Evolutionary conservation across 2,888 invertebrate species (phyloP), one percentile per base, ranked within the genome.

Genomic region (Drosophila gaucha): DNA sequence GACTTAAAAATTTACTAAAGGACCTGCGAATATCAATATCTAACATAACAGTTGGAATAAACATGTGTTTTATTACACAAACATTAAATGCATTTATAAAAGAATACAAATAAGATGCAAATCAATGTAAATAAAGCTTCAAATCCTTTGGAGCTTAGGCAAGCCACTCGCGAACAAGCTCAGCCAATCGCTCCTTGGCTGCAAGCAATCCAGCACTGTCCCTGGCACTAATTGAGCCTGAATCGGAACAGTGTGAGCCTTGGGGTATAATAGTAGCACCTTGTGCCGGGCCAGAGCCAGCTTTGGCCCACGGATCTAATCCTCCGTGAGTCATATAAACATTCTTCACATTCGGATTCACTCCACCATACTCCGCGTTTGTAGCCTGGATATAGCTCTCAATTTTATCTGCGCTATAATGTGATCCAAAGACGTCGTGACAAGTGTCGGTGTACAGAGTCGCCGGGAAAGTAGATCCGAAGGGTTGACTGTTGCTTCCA

Each of bases 401-500:
- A 22, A 90, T 70, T 2, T 70, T 47, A 8, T 18, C 51, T 3
- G 26, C 57, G 9, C 67, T 67, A 24, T 58, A 85, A 0, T 73
- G 26, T 5, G 72, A 43, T 10, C 82, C 82, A 16, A 85, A 88
- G 18, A 83, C 72, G 52, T 80, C 89, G 3, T 51, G 22, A 24
- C 90, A 90, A 3, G 52, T 38, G 16, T 76, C 65, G 2, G 74
- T 70, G 41, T 84, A 90, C 0, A 86, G 64, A 3, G 80, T 72
- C 1, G 80, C 86, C 1, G 90, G 90, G 43, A 89, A 90, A 12
- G 44, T 55, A 2, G 69, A 66, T 4, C 90, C 89, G 2, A 94
- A 93, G 0, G 95, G 94, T 63, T 94, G 94, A 0, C 91, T 83
- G 0, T 83, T 51, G 39, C 94, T 93, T 69, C 91, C 93, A 0